Evolutionary conservation across 1,140 invertebrate species (phyloP), one percentile per base, ranked within the genome.

Genomic region (Octopus sinensis): DNA sequence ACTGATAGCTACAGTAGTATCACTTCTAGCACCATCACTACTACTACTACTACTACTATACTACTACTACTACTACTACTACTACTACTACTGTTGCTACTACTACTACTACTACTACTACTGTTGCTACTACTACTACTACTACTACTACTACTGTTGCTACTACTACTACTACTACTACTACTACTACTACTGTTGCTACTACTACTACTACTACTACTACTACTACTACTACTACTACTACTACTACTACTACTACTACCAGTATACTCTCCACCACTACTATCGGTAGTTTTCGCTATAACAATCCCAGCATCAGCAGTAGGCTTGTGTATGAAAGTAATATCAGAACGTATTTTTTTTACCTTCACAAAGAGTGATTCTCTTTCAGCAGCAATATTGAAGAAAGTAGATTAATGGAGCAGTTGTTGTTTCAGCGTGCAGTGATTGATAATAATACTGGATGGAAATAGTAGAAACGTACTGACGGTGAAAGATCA

Each of bases 81-180:
- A 79, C 53, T 54, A 79, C 73, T 79, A 81, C 73, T 81, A 81
- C 73, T 81, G 78, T 43, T 78, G 54, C 62, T 80, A 76, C 56
- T 80, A 71, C 56, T 80, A 76, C 56, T 80, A 76, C 56, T 80
- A 71, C 56, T 80, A 52, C 62, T 80, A 76, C 56, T 80, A 79
- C 73, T 81, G 78, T 73, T 81, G 78, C 10, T 68, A 79, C 53
- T 54, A 79, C 73, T 79, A 81, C 73, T 81, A 81, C 73, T 81
- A 81, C 76, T 78, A 79, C 23, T 80, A 76, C 56, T 80, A 71
- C 56, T 80, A 76, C 56, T 80, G 54, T 73, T 81, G 62, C 56
- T 76, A 76, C n/a, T 3, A 76, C 56, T 5, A 76, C 5, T 80
- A 76, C 56, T 80, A 71, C 56, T 75, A 76, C 62, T 80, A 76